Conservation (phyloP, 2,888 invertebrate species). For the Lepidocyrtoides sp. region DNA sequence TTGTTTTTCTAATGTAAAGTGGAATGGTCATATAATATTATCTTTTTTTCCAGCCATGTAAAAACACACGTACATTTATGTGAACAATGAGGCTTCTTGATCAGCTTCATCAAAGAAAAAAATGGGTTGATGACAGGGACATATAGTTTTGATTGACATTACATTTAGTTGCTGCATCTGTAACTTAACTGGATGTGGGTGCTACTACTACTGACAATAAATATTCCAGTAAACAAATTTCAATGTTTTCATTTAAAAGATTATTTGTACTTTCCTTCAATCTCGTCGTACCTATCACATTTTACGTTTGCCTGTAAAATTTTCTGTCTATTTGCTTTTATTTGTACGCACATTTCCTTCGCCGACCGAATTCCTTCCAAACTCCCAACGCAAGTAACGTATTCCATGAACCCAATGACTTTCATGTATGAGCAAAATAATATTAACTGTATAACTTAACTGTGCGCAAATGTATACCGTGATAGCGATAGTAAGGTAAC, state of each 20-base stretch:
- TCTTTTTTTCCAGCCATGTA: too few relatives aligned
- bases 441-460: background rate
- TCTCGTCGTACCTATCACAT: too few relatives aligned
- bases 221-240: background rate
- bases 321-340: background rate
- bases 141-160: slow-evolving; percentile 15
- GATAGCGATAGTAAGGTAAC: background rate
- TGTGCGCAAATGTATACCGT: background rate
- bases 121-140: slow-evolving; percentile 35
- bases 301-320: background rate
- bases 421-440: background rate
- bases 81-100: slow-evolving; percentile 19
- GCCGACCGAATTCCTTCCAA: background rate
- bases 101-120: slow-evolving; percentile 17
- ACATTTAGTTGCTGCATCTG: background rate
- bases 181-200: too few relatives aligned
- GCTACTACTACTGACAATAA: background rate
- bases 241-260: background rate
- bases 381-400: too few relatives aligned
- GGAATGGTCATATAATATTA: too few relatives aligned
- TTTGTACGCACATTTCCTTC: slow-evolving; percentile 11
- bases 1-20: too few relatives aligned
- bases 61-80: background rate
- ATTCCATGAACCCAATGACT: slow-evolving; percentile 23
- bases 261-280: too few relatives aligned